phyloP scores from a whole-genome alignment of 1,140 invertebrate genomes.

The Drosophila subpulchrella region DNA sequence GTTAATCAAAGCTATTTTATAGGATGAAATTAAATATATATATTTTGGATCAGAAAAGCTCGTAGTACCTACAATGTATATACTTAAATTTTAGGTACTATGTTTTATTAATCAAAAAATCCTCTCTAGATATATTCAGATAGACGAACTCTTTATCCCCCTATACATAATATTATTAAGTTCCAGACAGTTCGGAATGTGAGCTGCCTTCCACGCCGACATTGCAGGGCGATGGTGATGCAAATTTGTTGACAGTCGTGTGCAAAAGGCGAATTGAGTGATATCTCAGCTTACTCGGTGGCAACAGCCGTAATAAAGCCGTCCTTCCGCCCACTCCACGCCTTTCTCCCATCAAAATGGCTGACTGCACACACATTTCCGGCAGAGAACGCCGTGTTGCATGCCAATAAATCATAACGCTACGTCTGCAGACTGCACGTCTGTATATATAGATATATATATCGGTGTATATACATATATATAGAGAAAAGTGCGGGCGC shows the following conservation, averaged over 20 bases:
- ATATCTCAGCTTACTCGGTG: conserved; percentile 44
- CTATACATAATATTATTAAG: not conserved
- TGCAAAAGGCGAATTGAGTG: conserved; percentile 41
- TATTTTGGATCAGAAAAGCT: too few relatives aligned
- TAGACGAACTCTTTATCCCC: not conserved
- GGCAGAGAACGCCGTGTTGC: conserved; percentile 67
- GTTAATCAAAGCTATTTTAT: too few relatives aligned
- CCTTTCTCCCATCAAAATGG: conserved; percentile 48
- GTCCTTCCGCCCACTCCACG: conserved; percentile 10
- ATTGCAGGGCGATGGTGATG: conserved; percentile 36
- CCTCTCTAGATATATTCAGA: not conserved
- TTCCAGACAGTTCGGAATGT: conserved; percentile 14
- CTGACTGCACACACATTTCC: conserved; percentile 59
- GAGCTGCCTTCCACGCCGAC: conserved; percentile 7
- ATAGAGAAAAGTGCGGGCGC: conserved; percentile 9
- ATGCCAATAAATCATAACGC: conserved; percentile 81
- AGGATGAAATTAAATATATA: too few relatives aligned
- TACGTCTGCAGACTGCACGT: conserved; percentile 39
- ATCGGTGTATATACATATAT: conserved; percentile 1
- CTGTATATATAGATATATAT: not conserved
- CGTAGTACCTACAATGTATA: too few relatives aligned
- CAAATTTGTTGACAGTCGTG: conserved; percentile 48
- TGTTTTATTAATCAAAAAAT: too few relatives aligned
- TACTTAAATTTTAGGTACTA: too few relatives aligned
- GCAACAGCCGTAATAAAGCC: conserved; percentile 37